Evolutionary conservation across 2,888 invertebrate species (phyloP), one percentile per base, ranked within the genome.

Genomic region (Agrochola macilenta): DNA sequence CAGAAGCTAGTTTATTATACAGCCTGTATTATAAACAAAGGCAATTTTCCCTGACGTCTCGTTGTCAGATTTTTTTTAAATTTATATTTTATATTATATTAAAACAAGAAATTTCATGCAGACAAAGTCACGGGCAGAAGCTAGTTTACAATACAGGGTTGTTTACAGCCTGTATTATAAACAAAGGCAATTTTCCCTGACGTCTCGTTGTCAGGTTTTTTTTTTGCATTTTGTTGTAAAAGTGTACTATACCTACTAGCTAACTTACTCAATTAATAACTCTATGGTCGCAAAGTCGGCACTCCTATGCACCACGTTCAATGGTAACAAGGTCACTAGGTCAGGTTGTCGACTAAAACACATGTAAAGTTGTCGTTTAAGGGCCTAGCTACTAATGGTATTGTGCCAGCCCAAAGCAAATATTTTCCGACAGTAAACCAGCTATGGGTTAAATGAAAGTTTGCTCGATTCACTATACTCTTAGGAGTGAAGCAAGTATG

Each of bases 301-400:
- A 78, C 79, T 76, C 76, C 80, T 71, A 60, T 39, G 58, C 57
- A 74, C 54, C 61, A 60, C 35, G 9, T 46, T 79, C 57, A 65
- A 74, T 46, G 71, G 17, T 60, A 60, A 60, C 26, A 69, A 74
- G 88, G 88, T 26, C 66, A 87, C 46, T 60, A 52, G 88, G 88
- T 87, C 86, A 82, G 54, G 17, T 66, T 73, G 69, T 69, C 71
- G 30, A 64, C 69, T 35, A 76, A 76, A 81, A 81, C 76, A 74
- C 70, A 71, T 74, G 83, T 78, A 72, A 52, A 54, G 46, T 58
- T 52, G 68, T 49, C 26, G 64, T 74, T 17, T 69, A 68, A 72
- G 72, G 66, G 57, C 65, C 73, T 26, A 30, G 8, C 52, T 23
- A 35, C 61, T 84, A 86, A 86, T 82, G 74, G 66, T 64, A 78